Conservation (phyloP, 2,113 vertebrate species). For the Manacus vitellinus region DNA sequence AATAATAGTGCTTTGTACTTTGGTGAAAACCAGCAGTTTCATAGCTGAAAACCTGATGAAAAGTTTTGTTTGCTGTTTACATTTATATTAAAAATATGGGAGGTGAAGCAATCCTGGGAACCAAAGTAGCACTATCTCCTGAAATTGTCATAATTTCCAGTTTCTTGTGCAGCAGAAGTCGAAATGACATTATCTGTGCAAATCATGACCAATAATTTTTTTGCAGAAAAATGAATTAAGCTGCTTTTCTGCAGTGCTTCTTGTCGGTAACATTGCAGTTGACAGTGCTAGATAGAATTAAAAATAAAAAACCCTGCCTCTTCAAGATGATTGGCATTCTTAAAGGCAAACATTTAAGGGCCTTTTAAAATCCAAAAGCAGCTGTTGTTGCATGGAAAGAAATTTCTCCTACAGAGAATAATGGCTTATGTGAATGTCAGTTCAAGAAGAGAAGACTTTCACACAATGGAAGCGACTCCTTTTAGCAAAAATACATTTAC, state of each 20-base stretch:
- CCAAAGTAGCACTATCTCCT: background rate
- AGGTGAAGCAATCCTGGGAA: background rate
- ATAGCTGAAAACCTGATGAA: background rate
- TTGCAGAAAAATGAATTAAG: background rate
- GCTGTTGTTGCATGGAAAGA: background rate
- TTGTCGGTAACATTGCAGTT: background rate
- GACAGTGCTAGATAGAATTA: background rate
- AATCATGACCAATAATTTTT: background rate
- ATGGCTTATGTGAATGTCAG: background rate
- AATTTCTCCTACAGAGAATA: background rate
- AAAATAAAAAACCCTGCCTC: background rate
- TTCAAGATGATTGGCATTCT: background rate
- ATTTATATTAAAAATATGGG: background rate
- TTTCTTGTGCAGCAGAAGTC: background rate
- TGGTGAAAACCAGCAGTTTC: background rate
- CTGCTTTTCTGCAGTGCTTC: background rate
- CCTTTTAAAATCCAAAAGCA: background rate
- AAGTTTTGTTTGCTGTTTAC: background rate
- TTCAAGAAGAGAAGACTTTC: background rate
- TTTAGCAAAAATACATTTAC: background rate
- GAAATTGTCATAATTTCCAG: background rate
- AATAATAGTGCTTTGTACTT: background rate
- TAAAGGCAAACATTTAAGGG: background rate
- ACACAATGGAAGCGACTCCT: background rate
- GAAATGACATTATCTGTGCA: background rate